Evolutionary conservation across 1,140 invertebrate species (phyloP).

Genomic region (Papilio xuthus): DNA sequence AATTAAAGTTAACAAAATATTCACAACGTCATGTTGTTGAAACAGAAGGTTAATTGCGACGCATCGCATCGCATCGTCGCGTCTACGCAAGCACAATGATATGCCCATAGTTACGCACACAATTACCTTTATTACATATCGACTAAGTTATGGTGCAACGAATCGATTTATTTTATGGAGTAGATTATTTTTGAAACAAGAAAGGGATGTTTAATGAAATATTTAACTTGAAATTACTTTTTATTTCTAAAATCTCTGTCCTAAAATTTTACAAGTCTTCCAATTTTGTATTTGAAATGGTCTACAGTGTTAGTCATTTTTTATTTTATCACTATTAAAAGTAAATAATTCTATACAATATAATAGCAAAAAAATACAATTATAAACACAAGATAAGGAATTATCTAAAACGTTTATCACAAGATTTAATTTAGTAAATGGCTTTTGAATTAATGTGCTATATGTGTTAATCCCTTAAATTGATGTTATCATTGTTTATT

Average conservation of each 20-base stretch:
- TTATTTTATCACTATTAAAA: not conserved
- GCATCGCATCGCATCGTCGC: not conserved
- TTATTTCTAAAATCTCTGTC: too few relatives aligned
- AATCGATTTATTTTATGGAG: not conserved
- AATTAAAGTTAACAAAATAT: conserved; percentile 28
- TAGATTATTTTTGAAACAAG: too few relatives aligned
- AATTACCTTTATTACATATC: conserved; percentile 50
- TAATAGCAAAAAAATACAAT: conserved; percentile 24
- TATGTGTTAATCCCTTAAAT: conserved; percentile 36
- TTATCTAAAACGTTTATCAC: conserved; percentile 20
- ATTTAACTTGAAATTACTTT: too few relatives aligned
- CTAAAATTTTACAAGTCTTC: too few relatives aligned
- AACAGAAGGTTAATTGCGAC: conserved; percentile 24
- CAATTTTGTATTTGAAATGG: not conserved
- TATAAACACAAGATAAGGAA: conserved; percentile 18
- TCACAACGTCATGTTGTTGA: not conserved
- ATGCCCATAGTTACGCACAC: conserved; percentile 66
- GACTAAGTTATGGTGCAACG: conserved; percentile 46
- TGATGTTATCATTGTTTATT: conserved; percentile 29
- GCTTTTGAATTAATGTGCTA: conserved; percentile 36
- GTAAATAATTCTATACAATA: conserved; percentile 3
- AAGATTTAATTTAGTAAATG: conserved; percentile 36
- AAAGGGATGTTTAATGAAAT: too few relatives aligned
- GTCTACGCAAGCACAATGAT: conserved; percentile 61
- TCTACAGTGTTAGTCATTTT: not conserved